phyloP scores from a whole-genome alignment of 2,113 vertebrate genomes.

The Machaerirhynchus nigripectus region DNA sequence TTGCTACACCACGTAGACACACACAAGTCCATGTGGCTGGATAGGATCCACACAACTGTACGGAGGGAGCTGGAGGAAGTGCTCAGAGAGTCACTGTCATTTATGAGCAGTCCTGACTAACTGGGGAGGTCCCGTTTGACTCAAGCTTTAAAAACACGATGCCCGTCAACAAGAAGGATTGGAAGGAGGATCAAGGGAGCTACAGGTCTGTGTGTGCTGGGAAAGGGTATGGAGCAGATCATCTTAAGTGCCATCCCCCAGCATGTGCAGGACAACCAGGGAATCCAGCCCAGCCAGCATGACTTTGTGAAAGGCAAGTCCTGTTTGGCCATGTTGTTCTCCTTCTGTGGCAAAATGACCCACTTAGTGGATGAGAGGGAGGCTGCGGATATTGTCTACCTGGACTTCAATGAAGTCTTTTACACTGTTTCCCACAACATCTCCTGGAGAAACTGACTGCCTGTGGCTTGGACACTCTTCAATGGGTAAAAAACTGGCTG shows the following conservation, averaged over 20 bases:
- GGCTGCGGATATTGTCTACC: not conserved
- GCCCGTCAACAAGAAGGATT: not conserved
- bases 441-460: not conserved
- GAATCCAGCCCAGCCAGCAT: not conserved
- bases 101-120: not conserved
- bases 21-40: fast-evolving
- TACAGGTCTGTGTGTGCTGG: not conserved
- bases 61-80: not conserved
- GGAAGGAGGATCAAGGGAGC: not conserved
- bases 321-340: not conserved
- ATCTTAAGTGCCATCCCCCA: not conserved
- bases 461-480: not conserved
- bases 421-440: not conserved
- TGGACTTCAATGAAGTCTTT: not conserved
- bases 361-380: not conserved
- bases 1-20: not conserved
- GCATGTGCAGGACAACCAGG: fast-evolving
- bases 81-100: not conserved
- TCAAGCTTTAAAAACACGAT: not conserved
- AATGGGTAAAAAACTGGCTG: not conserved
- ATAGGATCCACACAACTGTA: not conserved
- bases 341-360: not conserved
- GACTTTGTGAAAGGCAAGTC: not conserved
- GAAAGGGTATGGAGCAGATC: not conserved
- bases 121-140: not conserved